A percentile compares a stretch with the other conserved stretches of the same genome.
Conservation (phyloP, 2,113 vertebrate genomes). For the Ptychochromis oligacanthus region DNA sequence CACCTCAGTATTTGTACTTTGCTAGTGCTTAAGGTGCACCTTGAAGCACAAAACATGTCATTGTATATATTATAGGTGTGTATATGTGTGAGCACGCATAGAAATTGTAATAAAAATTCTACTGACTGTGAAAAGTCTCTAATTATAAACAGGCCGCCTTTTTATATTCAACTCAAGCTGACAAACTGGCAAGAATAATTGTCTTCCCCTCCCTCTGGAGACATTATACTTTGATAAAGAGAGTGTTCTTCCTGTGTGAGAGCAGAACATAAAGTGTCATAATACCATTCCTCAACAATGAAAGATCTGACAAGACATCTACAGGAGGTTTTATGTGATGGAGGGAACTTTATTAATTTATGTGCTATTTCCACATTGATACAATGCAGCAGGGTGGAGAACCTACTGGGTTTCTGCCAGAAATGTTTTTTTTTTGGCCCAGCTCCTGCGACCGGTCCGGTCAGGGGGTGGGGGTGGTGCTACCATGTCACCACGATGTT, state of each 20-base stretch:
- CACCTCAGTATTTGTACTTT: background rate
- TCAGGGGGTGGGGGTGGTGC: background rate
- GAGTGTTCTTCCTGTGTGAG: slow-evolving; percentile 48
- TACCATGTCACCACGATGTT: background rate
- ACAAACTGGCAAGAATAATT: slow-evolving; percentile 56
- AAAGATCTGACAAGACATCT: slow-evolving; percentile 65
- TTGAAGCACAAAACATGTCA: background rate
- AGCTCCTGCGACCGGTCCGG: background rate
- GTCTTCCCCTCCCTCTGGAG: slow-evolving; percentile 55
- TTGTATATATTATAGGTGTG: background rate
- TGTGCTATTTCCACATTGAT: slow-evolving; percentile 30
- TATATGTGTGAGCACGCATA: background rate
- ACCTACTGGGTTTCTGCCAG: background rate
- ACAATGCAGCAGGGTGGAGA: slow-evolving; percentile 19
- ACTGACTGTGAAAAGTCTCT: slow-evolving; percentile 29
- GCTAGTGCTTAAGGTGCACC: background rate
- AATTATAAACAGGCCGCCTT: slow-evolving; percentile 58
- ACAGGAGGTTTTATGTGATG: slow-evolving; percentile 57
- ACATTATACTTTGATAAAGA: slow-evolving; percentile 70
- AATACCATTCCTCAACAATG: slow-evolving; percentile 49
- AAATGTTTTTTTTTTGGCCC: background rate
- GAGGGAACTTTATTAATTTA: slow-evolving; percentile 65
- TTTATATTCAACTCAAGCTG: slow-evolving; percentile 54
- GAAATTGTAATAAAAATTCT: slow-evolving; percentile 26
- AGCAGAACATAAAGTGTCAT: slow-evolving; percentile 51